These are phyloP conservation scores for Cyanoderma ruficeps DNA, from an alignment of 2,113 vertebrate genomes.

Conservation along the genomic window DNA sequence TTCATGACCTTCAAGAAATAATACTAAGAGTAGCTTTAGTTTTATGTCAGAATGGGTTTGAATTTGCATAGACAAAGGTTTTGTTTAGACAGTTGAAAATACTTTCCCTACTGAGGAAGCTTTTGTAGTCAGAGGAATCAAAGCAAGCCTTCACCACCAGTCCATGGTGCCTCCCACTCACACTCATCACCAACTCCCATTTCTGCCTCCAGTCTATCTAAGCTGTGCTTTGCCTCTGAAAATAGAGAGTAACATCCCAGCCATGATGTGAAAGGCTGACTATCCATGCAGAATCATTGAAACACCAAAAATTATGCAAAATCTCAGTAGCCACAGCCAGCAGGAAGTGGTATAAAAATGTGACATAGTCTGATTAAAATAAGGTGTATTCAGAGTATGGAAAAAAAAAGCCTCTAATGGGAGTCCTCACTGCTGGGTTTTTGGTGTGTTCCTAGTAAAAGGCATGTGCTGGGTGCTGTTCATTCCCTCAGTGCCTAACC, in stretches of 20 bases:
- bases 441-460: not conserved
- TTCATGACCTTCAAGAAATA: slow-evolving; percentile 27
- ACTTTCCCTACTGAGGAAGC: not conserved
- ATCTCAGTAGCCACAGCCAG: not conserved
- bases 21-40: slow-evolving; percentile 24
- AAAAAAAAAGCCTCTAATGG: not conserved
- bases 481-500: not conserved
- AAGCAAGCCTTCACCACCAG: slow-evolving; percentile 31
- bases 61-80: slow-evolving; percentile 37
- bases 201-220: not conserved
- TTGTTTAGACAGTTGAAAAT: slow-evolving; percentile 42
- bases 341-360: not conserved
- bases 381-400: not conserved
- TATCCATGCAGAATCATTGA: not conserved
- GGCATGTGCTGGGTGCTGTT: fast-evolving
- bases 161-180: slow-evolving; percentile 41
- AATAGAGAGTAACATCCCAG: not conserved
- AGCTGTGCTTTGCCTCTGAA: not conserved
- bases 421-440: not conserved
- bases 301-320: not conserved
- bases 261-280: not conserved
- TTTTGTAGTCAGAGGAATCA: slow-evolving; percentile 51
- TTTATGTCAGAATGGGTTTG: slow-evolving; percentile 2
- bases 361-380: not conserved
- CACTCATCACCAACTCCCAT: not conserved